A percentile compares a stretch with the other conserved stretches of the same genome.
These are phyloP conservation scores for Trochalopteron elliotii DNA, from an alignment of 2,113 vertebrate species.

Conservation along the genomic window DNA sequence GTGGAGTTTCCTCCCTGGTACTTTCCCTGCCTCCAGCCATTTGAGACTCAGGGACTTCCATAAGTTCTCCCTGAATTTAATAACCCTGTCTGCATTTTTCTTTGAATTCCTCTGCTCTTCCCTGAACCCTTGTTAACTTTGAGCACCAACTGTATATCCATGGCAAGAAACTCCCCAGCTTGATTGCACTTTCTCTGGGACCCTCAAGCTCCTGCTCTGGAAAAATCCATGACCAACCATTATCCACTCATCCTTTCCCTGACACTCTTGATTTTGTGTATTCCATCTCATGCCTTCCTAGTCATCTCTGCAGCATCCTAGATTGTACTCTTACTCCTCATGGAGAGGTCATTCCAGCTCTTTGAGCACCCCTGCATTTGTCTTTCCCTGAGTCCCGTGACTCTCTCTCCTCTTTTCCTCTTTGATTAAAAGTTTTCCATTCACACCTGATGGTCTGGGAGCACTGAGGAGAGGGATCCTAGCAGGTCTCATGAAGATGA, in stretches of 20 bases:
- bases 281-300: not conserved
- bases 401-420: not conserved
- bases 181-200: not conserved
- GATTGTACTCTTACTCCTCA: not conserved
- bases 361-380: not conserved
- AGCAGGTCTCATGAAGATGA: not conserved
- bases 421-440: not conserved
- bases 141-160: rapidly evolving
- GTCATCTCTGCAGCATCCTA: not conserved
- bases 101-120: not conserved
- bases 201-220: rapidly evolving
- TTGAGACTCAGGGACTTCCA: not conserved
- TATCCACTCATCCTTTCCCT: not conserved
- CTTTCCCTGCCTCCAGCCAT: constrained; percentile 6
- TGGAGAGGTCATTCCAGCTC: not conserved
- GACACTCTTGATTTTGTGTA: not conserved
- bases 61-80: not conserved
- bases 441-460: not conserved
- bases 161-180: not conserved
- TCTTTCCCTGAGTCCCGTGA: not conserved
- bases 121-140: not conserved
- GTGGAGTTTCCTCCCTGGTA: not conserved
- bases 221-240: not conserved
- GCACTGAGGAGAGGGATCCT: not conserved
- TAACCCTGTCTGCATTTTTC: not conserved